Evolutionary conservation across 2,113 vertebrate genomes (phyloP).

Genomic region (Erpornis zantholeuca): DNA sequence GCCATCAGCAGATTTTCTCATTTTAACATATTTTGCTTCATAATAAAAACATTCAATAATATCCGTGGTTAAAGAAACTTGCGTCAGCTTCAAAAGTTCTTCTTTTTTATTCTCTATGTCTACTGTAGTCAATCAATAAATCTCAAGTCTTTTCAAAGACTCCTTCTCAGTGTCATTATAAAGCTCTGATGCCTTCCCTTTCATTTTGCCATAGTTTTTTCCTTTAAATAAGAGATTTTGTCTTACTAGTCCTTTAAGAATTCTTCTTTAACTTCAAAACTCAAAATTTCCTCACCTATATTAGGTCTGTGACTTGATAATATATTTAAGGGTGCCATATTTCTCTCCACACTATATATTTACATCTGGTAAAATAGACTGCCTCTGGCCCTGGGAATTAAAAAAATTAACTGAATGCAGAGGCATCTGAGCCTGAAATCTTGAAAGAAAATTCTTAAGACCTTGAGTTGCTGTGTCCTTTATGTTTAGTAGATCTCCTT

Average conservation of each 20-base stretch:
- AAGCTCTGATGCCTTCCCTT: background rate
- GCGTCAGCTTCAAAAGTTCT: background rate
- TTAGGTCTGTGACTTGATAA: background rate
- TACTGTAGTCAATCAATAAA: background rate
- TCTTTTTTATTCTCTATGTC: background rate
- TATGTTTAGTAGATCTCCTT: too few species aligned
- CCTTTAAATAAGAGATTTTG: background rate
- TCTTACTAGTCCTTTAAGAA: background rate
- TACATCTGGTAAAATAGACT: background rate
- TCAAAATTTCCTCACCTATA: background rate
- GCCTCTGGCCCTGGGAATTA: background rate
- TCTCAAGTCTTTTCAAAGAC: background rate
- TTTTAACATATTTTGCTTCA: background rate
- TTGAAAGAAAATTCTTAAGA: background rate
- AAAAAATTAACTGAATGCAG: background rate
- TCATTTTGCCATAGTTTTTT: background rate
- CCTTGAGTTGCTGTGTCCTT: background rate
- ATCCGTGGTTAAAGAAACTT: background rate
- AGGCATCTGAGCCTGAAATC: background rate
- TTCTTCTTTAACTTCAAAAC: background rate
- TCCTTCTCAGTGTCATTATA: background rate
- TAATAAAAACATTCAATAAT: background rate
- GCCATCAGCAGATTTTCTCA: background rate
- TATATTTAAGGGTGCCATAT: background rate
- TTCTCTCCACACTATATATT: background rate